Evolutionary conservation across 1,140 invertebrate genomes (phyloP).

Genomic region (Muscidifurax raptorellus): DNA sequence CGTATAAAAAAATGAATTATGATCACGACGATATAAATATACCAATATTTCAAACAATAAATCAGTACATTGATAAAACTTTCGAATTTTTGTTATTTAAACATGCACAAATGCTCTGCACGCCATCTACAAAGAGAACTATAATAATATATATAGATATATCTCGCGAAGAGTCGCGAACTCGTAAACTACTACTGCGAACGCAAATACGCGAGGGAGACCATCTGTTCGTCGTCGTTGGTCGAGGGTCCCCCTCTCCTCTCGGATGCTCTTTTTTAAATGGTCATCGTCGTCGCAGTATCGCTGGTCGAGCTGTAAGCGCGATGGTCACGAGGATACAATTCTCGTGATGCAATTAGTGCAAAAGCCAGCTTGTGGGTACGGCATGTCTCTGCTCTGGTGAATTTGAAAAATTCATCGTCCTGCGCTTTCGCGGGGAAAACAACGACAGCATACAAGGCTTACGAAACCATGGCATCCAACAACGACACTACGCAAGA

Average conservation of each 20-base stretch:
- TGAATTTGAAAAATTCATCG: background rate
- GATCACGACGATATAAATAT: background rate
- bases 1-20: background rate
- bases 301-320: background rate
- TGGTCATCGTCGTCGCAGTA: constrained; percentile 13
- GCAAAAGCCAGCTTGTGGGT: constrained; percentile 11
- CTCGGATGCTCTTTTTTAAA: constrained; percentile 23
- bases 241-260: background rate
- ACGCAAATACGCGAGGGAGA: too few relatives aligned
- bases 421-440: background rate
- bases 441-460: background rate
- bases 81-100: background rate
- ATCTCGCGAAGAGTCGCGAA: too few relatives aligned
- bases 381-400: constrained; percentile 11
- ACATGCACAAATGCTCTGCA: background rate
- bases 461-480: constrained; percentile 40
- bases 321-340: constrained; percentile 46
- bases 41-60: background rate
- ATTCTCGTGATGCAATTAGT: constrained; percentile 43
- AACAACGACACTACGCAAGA: constrained; percentile 25
- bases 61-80: background rate
- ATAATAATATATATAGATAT: background rate
- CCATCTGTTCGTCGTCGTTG: too few relatives aligned
- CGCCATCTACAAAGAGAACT: constrained; percentile 40
- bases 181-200: too few relatives aligned